Evolutionary conservation across 2,888 invertebrate species (phyloP), one percentile per base, ranked within the genome.

Genomic region (Latrodectus elegans): DNA sequence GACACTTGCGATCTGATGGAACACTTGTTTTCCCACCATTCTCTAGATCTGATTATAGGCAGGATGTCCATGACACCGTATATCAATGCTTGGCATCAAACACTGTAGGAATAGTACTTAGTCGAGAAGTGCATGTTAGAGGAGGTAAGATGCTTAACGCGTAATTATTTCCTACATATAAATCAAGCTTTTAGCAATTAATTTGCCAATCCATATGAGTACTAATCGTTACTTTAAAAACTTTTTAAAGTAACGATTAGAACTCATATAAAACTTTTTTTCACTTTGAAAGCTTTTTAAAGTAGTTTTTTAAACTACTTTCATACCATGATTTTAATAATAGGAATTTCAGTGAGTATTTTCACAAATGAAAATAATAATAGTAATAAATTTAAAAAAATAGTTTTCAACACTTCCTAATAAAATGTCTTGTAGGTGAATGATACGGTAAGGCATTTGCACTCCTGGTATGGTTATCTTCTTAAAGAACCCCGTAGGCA

Each of bases 21-120:
- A 91, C 92, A 2, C 90, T 92, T n/a, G 90, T 91, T 38, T 92
- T 92, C 88, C 91, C 90, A n/a, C 91, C 92, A 8, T 92, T 92
- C 88, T 90, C 91, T 1, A 90, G 90, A 17, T 78, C 88, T 1
- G 88, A 89, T 38, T 91, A 91, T 76, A 77, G 89, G 53, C 90
- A 91, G 4, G 89, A 90, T 51, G 90, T 92, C 11, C 92, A 92
- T 88, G 91, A 91, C 8, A 90, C 91, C 68, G 90, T 90, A 8
- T 92, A 92, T 89, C 90, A 91, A 68, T 92, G 92, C 84, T 89
- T 90, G n/a, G 92, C 92, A 1, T 74, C 89, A 11, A 92, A 92
- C 88, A 83, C 85, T 0, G 91, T 91, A 12, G 92, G 92, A 1
- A 90, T 89, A 10, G 91, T 92, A 68, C 89, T 91, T 71, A 92